Evolutionary conservation across 2,888 invertebrate genomes (phyloP).

Genomic region (Drosophila peninsularis): DNA sequence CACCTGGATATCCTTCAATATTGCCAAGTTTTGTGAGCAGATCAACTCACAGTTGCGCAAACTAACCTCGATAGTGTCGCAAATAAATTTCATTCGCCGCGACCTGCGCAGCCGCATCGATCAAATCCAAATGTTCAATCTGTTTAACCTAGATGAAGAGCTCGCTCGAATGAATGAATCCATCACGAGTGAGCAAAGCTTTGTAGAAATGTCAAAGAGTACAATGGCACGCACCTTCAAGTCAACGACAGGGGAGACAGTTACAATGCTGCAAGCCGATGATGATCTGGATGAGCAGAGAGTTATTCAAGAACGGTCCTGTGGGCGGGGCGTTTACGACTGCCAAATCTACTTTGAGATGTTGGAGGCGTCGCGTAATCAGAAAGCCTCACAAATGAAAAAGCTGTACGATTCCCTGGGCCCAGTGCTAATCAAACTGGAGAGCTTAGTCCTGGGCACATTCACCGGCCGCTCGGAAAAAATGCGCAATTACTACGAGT

Average conservation of each 20-base stretch:
- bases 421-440: conserved; percentile 93
- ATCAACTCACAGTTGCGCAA: conserved; percentile 87
- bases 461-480: conserved; percentile 90
- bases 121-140: conserved; percentile 86
- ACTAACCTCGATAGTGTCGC: conserved; percentile 88
- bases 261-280: conserved; percentile 44
- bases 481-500: conserved; percentile 91
- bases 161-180: neutral
- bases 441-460: conserved; percentile 92
- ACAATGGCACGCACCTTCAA: conserved; percentile 31
- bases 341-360: conserved; percentile 88
- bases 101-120: conserved; percentile 87
- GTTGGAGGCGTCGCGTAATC: conserved; percentile 89
- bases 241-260: conserved; percentile 42
- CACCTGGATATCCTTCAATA: conserved; percentile 94
- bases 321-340: conserved; percentile 70
- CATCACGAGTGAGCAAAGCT: neutral
- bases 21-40: conserved; percentile 89
- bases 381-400: conserved; percentile 88
- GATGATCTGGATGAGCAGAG: conserved; percentile 24
- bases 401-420: conserved; percentile 92
- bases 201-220: neutral
- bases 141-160: conserved; percentile 82
- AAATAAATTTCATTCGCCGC: conserved; percentile 89
- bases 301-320: conserved; percentile 43